phyloP scores from a whole-genome alignment of 1,140 invertebrate species.

The Campoletis sonorensis region DNA sequence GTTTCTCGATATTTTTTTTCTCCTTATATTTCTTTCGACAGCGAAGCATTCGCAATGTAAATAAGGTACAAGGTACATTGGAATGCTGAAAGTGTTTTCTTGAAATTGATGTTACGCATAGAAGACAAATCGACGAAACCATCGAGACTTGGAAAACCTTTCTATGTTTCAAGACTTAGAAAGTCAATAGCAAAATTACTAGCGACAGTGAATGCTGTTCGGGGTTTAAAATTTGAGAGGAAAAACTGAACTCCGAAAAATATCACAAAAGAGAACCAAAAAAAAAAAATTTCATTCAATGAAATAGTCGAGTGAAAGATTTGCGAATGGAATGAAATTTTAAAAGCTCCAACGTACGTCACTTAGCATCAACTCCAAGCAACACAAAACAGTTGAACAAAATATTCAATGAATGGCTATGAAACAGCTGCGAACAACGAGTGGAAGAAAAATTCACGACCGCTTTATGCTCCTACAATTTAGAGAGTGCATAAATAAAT shows the following conservation, averaged over 20 bases:
- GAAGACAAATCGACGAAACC: neutral
- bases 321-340: no score
- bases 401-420: neutral
- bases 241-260: no score
- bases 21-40: neutral
- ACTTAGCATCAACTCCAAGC: neutral
- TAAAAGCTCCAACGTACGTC: neutral
- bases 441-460: neutral
- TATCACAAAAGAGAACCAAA: no score
- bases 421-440: neutral
- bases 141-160: neutral
- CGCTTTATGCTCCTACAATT: neutral
- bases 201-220: no score
- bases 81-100: conserved; percentile 11
- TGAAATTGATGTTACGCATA: neutral
- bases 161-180: neutral
- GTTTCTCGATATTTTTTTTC: neutral
- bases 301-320: no score
- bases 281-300: no score
- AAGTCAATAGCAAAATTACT: no score
- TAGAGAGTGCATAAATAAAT: no score
- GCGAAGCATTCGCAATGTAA: neutral
- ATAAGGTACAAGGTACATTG: conserved; percentile 2
- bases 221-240: no score
- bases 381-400: neutral